Evolutionary conservation across 2,888 invertebrate genomes (phyloP).

Genomic region (Anthophora plumipes): DNA sequence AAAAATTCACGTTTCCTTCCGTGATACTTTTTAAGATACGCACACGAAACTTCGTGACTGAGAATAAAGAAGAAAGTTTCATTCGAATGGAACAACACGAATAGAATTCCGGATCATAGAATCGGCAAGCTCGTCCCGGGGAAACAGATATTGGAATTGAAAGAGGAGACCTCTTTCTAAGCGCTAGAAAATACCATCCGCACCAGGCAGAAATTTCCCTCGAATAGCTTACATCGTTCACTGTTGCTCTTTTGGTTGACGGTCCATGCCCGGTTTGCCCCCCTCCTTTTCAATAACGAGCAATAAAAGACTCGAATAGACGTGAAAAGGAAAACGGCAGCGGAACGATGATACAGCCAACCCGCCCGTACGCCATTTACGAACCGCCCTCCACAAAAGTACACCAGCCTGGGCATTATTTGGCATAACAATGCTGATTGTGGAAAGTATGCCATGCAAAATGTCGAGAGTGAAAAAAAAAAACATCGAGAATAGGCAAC

Average conservation of each 20-base stretch:
- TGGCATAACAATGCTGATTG: conserved; percentile 25
- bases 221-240: not conserved
- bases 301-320: conserved; percentile 28
- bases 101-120: not conserved
- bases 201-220: not conserved
- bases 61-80: not conserved
- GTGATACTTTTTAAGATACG: too few species aligned
- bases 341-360: conserved; percentile 6
- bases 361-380: conserved; percentile 16
- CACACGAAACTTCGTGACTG: not conserved
- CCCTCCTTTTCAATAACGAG: conserved; percentile 21
- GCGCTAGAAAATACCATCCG: conserved; percentile 7
- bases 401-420: conserved; percentile 8
- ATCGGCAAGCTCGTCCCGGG: not conserved
- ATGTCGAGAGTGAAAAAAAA: conserved; percentile 4
- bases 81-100: not conserved
- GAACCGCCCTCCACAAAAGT: not conserved
- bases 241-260: conserved; percentile 25
- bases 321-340: conserved; percentile 6
- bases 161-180: not conserved
- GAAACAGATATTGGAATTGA: not conserved
- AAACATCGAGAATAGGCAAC: not conserved
- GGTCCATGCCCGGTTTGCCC: not conserved
- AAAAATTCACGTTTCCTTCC: not conserved
- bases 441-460: conserved; percentile 4